Evolutionary conservation across 2,113 vertebrate species (phyloP).

Genomic region (Bujurquina vittata): DNA sequence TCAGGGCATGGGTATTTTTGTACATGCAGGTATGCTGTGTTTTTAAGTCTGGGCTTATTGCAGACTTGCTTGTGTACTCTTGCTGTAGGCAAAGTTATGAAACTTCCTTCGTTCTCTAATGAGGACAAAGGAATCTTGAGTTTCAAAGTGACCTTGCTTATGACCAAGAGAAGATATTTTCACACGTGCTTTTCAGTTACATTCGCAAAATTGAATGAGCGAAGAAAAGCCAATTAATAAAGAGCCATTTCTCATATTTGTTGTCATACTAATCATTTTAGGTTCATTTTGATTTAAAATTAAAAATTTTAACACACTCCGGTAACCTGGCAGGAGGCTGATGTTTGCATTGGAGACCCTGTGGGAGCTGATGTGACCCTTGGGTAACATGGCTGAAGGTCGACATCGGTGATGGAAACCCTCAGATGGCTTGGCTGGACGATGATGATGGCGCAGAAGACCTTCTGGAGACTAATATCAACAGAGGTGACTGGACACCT

Average conservation of each 20-base stretch:
- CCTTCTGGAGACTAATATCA: too few relatives aligned
- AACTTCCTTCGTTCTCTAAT: background rate
- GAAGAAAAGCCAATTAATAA: background rate
- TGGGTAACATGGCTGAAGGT: too few relatives aligned
- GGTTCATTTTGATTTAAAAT: background rate
- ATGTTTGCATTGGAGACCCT: too few relatives aligned
- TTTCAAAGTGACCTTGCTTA: background rate
- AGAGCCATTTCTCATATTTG: background rate
- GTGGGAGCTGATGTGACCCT: too few relatives aligned
- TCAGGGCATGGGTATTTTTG: background rate
- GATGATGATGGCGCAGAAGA: too few relatives aligned
- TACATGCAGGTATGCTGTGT: conserved; percentile 1
- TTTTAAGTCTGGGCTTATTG: background rate
- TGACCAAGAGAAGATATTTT: background rate
- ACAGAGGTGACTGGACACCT: too few relatives aligned
- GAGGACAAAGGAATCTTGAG: background rate
- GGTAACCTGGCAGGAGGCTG: too few relatives aligned
- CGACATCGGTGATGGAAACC: too few relatives aligned
- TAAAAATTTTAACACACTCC: background rate
- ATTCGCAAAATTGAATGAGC: background rate
- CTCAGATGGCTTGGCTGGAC: too few relatives aligned
- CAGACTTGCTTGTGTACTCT: background rate
- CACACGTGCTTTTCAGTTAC: background rate
- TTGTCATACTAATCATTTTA: background rate
- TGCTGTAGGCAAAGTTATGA: background rate